Evolutionary conservation across 2,113 vertebrate species (phyloP).

Genomic region (Dromaius novaehollandiae): DNA sequence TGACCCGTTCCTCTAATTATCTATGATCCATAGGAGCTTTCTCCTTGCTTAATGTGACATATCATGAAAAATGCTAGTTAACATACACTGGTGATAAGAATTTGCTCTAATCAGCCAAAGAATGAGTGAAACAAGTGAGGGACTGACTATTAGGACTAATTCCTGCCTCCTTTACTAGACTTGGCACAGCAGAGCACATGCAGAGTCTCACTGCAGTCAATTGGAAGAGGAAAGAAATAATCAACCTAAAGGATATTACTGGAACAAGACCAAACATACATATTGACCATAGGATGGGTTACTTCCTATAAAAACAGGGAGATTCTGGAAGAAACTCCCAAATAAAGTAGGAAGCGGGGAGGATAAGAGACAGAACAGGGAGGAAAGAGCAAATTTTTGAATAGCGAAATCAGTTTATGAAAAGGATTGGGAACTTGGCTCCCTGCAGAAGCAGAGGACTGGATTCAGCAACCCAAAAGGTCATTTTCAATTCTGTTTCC

Average conservation of each 20-base stretch:
- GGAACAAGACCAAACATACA: background rate
- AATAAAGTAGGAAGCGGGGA: background rate
- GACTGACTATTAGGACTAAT: background rate
- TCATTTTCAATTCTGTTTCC: background rate
- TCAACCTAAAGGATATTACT: background rate
- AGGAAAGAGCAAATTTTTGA: background rate
- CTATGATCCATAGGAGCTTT: background rate
- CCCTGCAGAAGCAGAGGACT: background rate
- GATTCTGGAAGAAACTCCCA: background rate
- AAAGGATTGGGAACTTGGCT: background rate
- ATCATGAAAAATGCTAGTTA: background rate
- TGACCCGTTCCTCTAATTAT: background rate
- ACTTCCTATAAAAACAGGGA: background rate
- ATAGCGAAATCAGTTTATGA: background rate
- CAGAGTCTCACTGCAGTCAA: background rate
- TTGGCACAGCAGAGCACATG: background rate
- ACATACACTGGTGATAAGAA: background rate
- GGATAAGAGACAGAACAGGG: background rate
- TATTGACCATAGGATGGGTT: background rate
- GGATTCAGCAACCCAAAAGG: background rate
- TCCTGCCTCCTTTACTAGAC: background rate
- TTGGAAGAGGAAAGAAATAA: background rate
- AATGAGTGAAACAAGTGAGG: background rate
- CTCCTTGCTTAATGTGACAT: background rate
- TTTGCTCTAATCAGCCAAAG: background rate